phyloP scores from a whole-genome alignment of 2,888 invertebrate genomes.

The Macrophya alboannulata region DNA sequence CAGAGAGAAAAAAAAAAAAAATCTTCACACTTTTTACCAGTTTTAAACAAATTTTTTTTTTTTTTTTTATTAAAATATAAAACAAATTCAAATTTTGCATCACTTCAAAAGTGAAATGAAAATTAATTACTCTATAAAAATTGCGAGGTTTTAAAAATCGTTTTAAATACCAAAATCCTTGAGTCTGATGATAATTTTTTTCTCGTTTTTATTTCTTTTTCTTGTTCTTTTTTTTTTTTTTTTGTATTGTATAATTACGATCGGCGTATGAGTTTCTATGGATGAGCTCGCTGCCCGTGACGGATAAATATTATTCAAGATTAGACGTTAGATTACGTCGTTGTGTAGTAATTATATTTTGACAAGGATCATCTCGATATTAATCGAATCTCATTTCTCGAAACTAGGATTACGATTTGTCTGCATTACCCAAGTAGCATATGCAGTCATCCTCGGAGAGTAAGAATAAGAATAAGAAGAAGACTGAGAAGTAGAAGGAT shows the following conservation, averaged over 20 bases:
- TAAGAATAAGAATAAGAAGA: conserved; percentile 38
- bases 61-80: background rate
- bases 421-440: conserved; percentile 72
- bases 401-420: conserved; percentile 77
- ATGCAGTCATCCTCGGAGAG: conserved; percentile 9
- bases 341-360: conserved; percentile 72
- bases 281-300: conserved; percentile 8
- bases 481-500: conserved; percentile 55
- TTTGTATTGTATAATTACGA: conserved; percentile 27
- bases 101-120: background rate
- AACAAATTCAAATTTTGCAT: background rate
- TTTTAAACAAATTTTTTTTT: too few species aligned
- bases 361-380: conserved; percentile 77
- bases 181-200: background rate
- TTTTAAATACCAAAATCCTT: background rate
- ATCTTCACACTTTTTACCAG: too few species aligned
- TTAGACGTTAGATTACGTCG: conserved; percentile 66
- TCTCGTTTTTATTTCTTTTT: background rate
- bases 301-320: conserved; percentile 77
- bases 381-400: conserved; percentile 76
- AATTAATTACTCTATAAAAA: background rate
- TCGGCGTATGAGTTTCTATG: conserved; percentile 22
- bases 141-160: background rate
- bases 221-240: background rate
- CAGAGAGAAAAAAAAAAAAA: background rate